Evolutionary conservation across 2,113 vertebrate species (phyloP).

Genomic region (Anarrhichthys ocellatus): DNA sequence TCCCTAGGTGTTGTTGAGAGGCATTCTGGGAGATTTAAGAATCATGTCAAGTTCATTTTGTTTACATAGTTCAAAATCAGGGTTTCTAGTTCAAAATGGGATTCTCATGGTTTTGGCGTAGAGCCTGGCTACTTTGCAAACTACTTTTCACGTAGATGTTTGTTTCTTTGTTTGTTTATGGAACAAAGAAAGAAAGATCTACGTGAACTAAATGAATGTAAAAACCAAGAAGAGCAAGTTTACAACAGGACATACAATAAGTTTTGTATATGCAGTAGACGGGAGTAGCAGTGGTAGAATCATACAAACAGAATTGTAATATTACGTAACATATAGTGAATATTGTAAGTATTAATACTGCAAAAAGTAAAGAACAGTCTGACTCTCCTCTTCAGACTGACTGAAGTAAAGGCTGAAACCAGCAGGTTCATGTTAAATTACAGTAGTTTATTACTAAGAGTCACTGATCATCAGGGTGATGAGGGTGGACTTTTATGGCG

Average conservation of each 20-base stretch:
- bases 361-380: neutral
- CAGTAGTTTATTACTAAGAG: neutral
- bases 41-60: too few species aligned
- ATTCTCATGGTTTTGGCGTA: too few species aligned
- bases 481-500: neutral
- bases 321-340: neutral
- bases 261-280: neutral
- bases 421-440: too few species aligned
- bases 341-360: neutral
- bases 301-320: neutral
- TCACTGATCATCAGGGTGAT: neutral
- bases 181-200: too few species aligned
- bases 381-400: neutral
- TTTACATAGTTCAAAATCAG: too few species aligned
- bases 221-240: neutral
- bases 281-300: neutral
- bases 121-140: too few species aligned
- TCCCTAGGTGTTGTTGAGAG: too few species aligned
- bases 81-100: too few species aligned
- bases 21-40: too few species aligned
- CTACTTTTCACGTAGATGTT: too few species aligned
- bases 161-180: too few species aligned
- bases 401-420: too few species aligned
- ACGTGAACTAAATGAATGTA: neutral
- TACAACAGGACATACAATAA: neutral